Conservation (phyloP, 2,797 vertebrate genomes). For the Crenuchus spilurus region DNA sequence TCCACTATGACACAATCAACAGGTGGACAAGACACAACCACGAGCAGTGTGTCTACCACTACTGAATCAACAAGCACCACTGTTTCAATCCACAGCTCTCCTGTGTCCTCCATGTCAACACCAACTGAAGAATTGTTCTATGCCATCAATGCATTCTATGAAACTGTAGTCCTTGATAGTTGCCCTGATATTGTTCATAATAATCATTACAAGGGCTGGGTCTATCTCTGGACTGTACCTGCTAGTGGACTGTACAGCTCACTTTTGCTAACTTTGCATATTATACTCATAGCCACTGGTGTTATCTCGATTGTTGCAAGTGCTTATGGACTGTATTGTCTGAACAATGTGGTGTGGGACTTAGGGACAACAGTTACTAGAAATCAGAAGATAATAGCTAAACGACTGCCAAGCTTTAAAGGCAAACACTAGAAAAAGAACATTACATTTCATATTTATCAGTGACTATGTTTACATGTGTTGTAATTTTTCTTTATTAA, state of each 20-base stretch:
- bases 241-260: conserved; percentile 46
- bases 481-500: too few species aligned
- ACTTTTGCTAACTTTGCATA: conserved; percentile 65
- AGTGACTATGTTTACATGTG: too few species aligned
- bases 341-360: conserved; percentile 54
- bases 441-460: background rate
- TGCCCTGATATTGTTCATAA: conserved; percentile 74
- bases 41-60: background rate
- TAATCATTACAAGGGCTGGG: conserved; percentile 65
- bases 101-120: background rate
- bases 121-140: background rate
- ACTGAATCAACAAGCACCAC: background rate
- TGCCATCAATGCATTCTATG: conserved; percentile 47
- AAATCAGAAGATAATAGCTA: conserved; percentile 43
- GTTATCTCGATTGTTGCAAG: conserved; percentile 63
- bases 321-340: conserved; percentile 61
- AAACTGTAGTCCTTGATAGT: conserved; percentile 65
- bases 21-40: background rate
- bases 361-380: conserved; percentile 37
- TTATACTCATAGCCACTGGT: conserved; percentile 66
- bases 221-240: conserved; percentile 76
- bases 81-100: background rate
- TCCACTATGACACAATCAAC: background rate
- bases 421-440: conserved; percentile 41
- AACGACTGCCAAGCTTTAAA: conserved; percentile 36